These are phyloP conservation scores for Patella pellucida DNA, from an alignment of 2,888 invertebrate genomes.

Conservation along the genomic window DNA sequence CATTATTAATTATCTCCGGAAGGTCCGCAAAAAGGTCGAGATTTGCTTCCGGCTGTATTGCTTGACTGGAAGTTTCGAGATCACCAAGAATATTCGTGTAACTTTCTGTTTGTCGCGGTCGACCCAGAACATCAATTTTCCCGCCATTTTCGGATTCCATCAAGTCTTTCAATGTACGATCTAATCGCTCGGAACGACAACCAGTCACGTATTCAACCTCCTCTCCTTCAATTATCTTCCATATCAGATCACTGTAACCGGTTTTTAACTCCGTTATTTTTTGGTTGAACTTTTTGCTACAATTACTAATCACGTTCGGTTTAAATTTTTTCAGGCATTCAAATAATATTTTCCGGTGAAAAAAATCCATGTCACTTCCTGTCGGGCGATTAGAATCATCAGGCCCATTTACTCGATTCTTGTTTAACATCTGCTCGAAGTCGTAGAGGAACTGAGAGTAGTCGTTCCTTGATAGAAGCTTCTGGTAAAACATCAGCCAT, in stretches of 20 bases:
- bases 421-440: background rate
- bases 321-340: background rate
- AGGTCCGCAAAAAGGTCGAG: background rate
- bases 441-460: background rate
- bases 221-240: conserved; percentile 13
- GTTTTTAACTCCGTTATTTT: background rate
- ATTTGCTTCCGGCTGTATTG: background rate
- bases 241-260: background rate
- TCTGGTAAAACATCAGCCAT: conserved; percentile 42
- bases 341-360: background rate
- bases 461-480: conserved; percentile 35
- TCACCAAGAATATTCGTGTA: conserved; percentile 17
- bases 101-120: conserved; percentile 14
- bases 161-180: conserved; percentile 13
- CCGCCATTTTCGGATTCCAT: conserved; percentile 16
- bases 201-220: conserved; percentile 14
- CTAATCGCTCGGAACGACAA: conserved; percentile 13
- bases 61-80: background rate
- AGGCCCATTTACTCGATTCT: background rate
- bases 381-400: background rate
- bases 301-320: background rate
- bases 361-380: background rate
- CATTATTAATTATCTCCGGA: background rate
- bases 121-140: conserved; percentile 16
- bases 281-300: background rate